These are phyloP conservation scores for Cynopterus brachyotis DNA, from an alignment of 2,113 vertebrate genomes.

Conservation along the genomic window DNA sequence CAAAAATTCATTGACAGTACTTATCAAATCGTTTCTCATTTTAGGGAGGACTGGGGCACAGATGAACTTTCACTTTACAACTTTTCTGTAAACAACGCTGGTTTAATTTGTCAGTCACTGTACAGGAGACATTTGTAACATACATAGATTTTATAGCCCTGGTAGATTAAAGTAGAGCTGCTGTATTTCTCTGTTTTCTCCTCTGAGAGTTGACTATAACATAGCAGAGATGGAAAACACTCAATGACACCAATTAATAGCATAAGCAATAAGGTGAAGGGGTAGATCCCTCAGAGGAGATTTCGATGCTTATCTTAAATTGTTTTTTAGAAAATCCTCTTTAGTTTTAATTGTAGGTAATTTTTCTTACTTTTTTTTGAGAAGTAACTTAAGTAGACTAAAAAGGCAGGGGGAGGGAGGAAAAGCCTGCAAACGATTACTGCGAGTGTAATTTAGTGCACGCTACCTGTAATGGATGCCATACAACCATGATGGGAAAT, in stretches of 20 bases:
- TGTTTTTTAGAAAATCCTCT: not conserved
- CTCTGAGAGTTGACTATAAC: not conserved
- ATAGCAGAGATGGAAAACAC: not conserved
- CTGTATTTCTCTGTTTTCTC: not conserved
- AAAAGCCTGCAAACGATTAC: conserved; percentile 31
- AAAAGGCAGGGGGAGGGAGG: not conserved
- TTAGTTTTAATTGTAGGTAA: not conserved
- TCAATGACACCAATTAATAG: not conserved
- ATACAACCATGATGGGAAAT: not conserved
- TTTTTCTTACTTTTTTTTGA: conserved; percentile 29
- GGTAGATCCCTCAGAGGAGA: not conserved
- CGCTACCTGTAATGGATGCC: conserved; percentile 25
- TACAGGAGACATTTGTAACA: not conserved
- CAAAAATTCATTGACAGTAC: not conserved
- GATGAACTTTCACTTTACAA: not conserved
- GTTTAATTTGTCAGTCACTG: not conserved
- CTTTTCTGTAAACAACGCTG: not conserved
- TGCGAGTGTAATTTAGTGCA: not conserved
- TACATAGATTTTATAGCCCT: not conserved
- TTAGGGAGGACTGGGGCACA: not conserved
- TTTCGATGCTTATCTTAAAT: not conserved
- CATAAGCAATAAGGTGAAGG: not conserved
- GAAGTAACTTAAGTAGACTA: conserved; percentile 32
- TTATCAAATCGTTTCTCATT: not conserved
- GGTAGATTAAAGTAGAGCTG: not conserved